Percentiles rank a stretch among this genome's conserved stretches.
Evolutionary conservation across 1,140 invertebrate genomes (phyloP).

Genomic region (Euwallacea fornicatus): DNA sequence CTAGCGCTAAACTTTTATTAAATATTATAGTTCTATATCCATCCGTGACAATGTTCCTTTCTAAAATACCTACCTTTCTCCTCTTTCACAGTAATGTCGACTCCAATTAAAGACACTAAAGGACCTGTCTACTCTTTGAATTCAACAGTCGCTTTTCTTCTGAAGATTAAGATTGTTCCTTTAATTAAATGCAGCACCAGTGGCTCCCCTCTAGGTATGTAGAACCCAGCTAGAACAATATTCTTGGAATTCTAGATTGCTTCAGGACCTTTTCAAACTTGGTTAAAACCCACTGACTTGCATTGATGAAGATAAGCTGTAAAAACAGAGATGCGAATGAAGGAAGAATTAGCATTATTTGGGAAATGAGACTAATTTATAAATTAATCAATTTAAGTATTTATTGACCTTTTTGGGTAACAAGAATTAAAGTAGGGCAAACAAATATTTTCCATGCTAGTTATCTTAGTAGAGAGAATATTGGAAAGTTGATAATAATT

Average conservation of each 20-base stretch:
- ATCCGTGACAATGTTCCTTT: not conserved
- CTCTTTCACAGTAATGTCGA: slow-evolving; percentile 12
- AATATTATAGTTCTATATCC: not conserved
- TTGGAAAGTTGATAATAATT: not conserved
- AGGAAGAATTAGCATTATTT: too few species aligned
- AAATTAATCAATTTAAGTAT: too few species aligned
- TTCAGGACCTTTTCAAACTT: slow-evolving; percentile 19
- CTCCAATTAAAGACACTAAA: slow-evolving; percentile 11
- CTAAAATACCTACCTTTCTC: slow-evolving; percentile 14
- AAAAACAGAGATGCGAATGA: too few species aligned
- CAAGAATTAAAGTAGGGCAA: too few species aligned
- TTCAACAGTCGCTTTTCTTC: slow-evolving; percentile 20
- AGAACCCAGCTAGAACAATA: slow-evolving; percentile 8
- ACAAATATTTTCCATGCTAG: too few species aligned
- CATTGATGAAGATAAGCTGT: not conserved
- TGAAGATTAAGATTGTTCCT: slow-evolving; percentile 14
- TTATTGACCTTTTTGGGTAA: too few species aligned
- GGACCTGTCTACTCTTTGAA: slow-evolving; percentile 21
- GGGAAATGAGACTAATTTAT: too few species aligned
- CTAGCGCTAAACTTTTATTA: slow-evolving; percentile 21
- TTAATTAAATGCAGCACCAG: slow-evolving; percentile 6
- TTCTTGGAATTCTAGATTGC: slow-evolving; percentile 17
- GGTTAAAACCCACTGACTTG: slow-evolving; percentile 16
- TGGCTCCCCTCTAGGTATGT: slow-evolving; percentile 15
- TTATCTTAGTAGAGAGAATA: not conserved